Evolutionary conservation across 2,113 vertebrate genomes (phyloP).

Genomic region (Beaufortia kweichowensis): DNA sequence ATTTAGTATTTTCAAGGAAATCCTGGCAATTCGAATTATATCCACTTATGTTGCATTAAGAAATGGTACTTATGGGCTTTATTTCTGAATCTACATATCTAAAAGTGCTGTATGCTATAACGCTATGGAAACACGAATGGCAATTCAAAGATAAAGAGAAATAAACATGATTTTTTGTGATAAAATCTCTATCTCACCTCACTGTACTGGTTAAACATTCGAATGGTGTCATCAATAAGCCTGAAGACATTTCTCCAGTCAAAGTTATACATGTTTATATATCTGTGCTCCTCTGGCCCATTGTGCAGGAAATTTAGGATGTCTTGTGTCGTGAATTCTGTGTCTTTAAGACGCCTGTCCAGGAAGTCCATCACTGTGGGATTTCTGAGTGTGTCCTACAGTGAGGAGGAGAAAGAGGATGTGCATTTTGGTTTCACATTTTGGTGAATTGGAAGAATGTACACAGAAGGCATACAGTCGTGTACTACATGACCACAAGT

Average conservation of each 20-base stretch:
- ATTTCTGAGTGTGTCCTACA: constrained; percentile 86
- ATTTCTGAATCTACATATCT: too few species aligned
- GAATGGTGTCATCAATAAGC: constrained; percentile 75
- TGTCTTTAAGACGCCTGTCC: constrained; percentile 74
- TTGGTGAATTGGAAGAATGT: neutral
- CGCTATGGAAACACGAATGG: too few species aligned
- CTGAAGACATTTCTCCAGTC: constrained; percentile 90
- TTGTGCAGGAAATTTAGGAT: constrained; percentile 86
- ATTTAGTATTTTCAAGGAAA: too few species aligned
- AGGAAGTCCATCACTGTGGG: constrained; percentile 84
- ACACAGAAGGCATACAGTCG: too few species aligned
- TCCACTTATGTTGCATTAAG: too few species aligned
- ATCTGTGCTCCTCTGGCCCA: constrained; percentile 65
- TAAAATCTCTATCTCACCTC: constrained; percentile 77
- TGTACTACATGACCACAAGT: too few species aligned
- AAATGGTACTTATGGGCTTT: too few species aligned
- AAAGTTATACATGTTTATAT: constrained; percentile 68
- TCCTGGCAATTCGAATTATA: too few species aligned
- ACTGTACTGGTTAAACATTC: constrained; percentile 79
- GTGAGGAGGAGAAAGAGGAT: neutral
- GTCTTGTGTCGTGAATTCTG: constrained; percentile 76
- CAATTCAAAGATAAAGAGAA: too few species aligned
- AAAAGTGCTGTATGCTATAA: too few species aligned
- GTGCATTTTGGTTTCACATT: too few species aligned
- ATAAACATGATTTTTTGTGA: neutral